A percentile compares a stretch with the other conserved stretches of the same genome.
These are phyloP conservation scores for Phaetusa simplex DNA, from an alignment of 2,113 vertebrate genomes.

Conservation along the genomic window DNA sequence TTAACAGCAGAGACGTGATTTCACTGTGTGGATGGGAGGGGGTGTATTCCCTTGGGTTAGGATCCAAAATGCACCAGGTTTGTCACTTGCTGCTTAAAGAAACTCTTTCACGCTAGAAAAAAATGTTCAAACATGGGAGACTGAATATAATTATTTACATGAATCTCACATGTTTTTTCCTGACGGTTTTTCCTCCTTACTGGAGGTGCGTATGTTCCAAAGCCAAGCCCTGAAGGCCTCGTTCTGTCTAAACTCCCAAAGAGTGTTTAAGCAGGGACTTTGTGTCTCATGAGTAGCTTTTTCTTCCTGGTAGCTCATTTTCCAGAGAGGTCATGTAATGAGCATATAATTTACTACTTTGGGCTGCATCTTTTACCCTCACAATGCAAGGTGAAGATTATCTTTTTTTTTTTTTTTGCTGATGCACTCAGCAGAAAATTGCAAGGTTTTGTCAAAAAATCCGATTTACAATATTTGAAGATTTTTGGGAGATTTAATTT, in stretches of 20 bases:
- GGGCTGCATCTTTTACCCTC: neutral
- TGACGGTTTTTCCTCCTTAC: neutral
- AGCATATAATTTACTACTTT: neutral
- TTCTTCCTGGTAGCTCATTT: constrained; percentile 19
- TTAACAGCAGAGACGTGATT: neutral
- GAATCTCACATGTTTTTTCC: neutral
- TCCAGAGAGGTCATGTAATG: neutral
- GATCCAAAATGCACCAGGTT: neutral
- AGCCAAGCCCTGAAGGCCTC: constrained; percentile 24
- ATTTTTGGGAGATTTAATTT: neutral
- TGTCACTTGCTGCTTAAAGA: constrained; percentile 20
- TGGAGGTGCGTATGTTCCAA: neutral
- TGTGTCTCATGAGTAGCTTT: constrained; percentile 6
- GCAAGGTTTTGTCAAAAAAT: neutral
- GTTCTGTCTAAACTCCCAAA: neutral
- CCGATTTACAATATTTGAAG: neutral
- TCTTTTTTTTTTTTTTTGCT: constrained; percentile 1
- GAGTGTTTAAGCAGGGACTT: neutral
- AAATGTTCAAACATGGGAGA: neutral
- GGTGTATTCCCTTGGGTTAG: neutral
- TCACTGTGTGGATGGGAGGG: neutral
- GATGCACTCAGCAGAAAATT: neutral
- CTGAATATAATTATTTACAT: constrained; percentile 17
- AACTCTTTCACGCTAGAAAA: neutral
- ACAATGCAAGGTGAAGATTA: neutral